These are phyloP conservation scores for Loripinus fragilis DNA, from an alignment of 2,888 invertebrate species.

Conservation along the genomic window DNA sequence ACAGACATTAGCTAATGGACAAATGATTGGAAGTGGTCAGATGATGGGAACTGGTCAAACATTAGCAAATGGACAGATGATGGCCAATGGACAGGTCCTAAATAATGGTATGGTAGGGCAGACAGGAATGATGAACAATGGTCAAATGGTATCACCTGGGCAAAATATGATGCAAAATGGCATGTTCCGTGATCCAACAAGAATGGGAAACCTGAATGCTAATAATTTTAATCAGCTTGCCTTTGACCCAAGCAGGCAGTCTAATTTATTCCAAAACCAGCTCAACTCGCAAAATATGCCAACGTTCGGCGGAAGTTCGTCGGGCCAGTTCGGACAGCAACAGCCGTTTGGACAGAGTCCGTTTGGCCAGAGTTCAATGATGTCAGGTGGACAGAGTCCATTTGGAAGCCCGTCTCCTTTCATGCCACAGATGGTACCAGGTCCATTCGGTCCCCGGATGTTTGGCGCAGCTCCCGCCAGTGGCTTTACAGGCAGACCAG, in stretches of 20 bases:
- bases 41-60: neutral
- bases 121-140: neutral
- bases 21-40: neutral
- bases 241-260: slow-evolving; percentile 42
- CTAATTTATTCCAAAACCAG: slow-evolving; percentile 44
- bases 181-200: slow-evolving; percentile 47
- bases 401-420: neutral
- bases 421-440: slow-evolving; percentile 9
- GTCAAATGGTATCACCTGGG: neutral
- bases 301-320: slow-evolving; percentile 11
- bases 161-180: slow-evolving; percentile 26
- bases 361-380: neutral
- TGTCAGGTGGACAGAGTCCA: neutral
- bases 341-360: neutral
- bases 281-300: slow-evolving; percentile 43
- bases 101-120: neutral
- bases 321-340: slow-evolving; percentile 24
- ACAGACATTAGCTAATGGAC: neutral
- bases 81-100: neutral
- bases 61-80: neutral
- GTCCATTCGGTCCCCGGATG: slow-evolving; percentile 32
- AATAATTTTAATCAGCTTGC: slow-evolving; percentile 42
- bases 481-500: slow-evolving; percentile 34
- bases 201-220: slow-evolving; percentile 34
- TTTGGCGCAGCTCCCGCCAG: slow-evolving; percentile 32